Evolutionary conservation across 2,888 invertebrate genomes (phyloP).

Genomic region (Meiosimyza platycephala): DNA sequence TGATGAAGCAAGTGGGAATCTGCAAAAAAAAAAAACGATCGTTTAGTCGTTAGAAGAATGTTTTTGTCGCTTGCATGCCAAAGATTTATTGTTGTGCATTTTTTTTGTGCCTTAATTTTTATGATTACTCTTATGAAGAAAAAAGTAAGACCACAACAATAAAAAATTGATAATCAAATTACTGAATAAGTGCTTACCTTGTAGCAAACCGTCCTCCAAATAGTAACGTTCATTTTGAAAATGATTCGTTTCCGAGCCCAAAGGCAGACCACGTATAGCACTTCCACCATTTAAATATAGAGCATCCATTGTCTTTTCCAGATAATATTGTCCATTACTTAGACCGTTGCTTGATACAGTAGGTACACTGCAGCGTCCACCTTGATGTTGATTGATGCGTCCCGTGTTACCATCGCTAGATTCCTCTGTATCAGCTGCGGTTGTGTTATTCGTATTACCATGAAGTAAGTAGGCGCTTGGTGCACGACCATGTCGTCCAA

Average conservation of each 20-base stretch:
- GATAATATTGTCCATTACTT: slow-evolving; percentile 60
- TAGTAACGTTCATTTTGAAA: slow-evolving; percentile 66
- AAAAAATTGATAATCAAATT: too few species aligned
- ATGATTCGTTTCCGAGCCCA: slow-evolving; percentile 65
- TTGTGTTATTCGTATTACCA: slow-evolving; percentile 48
- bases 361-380: slow-evolving; percentile 63
- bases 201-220: slow-evolving; percentile 58
- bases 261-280: slow-evolving; percentile 62
- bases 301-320: slow-evolving; percentile 67
- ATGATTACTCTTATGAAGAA: too few species aligned
- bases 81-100: too few species aligned
- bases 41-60: too few species aligned
- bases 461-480: slow-evolving; percentile 57
- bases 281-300: slow-evolving; percentile 61
- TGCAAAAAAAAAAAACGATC: slow-evolving; percentile 35
- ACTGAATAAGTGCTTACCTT: slow-evolving; percentile 37
- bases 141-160: too few species aligned
- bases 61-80: too few species aligned
- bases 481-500: slow-evolving; percentile 51
- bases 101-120: too few species aligned
- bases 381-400: slow-evolving; percentile 49
- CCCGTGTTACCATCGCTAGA: slow-evolving; percentile 47
- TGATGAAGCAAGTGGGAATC: slow-evolving; percentile 61
- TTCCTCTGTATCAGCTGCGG: slow-evolving; percentile 55
- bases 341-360: slow-evolving; percentile 51